Evolutionary conservation across 2,113 vertebrate genomes (phyloP).

Genomic region (Paedocypris sp.): DNA sequence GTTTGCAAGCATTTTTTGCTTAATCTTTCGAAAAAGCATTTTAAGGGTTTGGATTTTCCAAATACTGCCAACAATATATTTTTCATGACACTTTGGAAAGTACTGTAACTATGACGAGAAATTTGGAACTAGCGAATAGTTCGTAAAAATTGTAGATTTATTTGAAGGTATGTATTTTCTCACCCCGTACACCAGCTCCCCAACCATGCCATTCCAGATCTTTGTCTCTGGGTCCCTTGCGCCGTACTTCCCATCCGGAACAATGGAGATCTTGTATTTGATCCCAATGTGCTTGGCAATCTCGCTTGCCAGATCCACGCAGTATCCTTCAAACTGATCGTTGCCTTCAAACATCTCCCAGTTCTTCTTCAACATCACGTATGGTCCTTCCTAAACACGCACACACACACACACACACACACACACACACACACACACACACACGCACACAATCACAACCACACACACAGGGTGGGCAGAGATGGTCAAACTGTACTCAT

Average conservation of each 20-base stretch:
- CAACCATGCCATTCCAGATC: conserved; percentile 99
- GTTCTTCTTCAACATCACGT: conserved; percentile 99
- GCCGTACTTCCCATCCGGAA: conserved; percentile 96
- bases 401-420: conserved; percentile 1
- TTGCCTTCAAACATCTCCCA: conserved; percentile 95
- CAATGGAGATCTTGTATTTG: conserved; percentile 98
- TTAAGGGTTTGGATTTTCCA: too few species aligned
- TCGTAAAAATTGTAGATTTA: not conserved
- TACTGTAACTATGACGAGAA: too few species aligned
- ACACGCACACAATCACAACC: not conserved
- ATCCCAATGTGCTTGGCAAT: conserved; percentile 98
- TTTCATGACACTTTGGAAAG: too few species aligned
- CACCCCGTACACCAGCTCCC: conserved; percentile 98
- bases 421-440: conserved; percentile 5
- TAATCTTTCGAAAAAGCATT: too few species aligned
- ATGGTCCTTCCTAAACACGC: conserved; percentile 86
- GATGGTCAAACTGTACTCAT: conserved; percentile 25
- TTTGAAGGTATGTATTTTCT: conserved; percentile 33
- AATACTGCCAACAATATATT: too few species aligned
- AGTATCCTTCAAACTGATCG: conserved; percentile 96
- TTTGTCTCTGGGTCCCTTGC: conserved; percentile 96
- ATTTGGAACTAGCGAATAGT: too few species aligned
- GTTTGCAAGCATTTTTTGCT: too few species aligned
- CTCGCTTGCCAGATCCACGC: conserved; percentile 96
- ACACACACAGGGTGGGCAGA: conserved; percentile 18